Percentiles rank a stretch among this genome's conserved stretches.
phyloP scores from a whole-genome alignment of 2,113 vertebrate species.

The Zeus faber region DNA sequence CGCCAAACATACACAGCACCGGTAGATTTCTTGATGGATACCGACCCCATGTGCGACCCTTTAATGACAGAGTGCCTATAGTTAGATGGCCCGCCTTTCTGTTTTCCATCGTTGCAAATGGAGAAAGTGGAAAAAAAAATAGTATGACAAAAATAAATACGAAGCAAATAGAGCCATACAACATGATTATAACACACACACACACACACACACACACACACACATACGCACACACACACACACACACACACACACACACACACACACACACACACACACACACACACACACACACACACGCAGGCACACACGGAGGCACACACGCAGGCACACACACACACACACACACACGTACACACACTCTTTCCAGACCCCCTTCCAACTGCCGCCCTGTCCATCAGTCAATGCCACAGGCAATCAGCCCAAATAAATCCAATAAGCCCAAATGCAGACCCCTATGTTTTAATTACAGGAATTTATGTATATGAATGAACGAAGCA shows the following conservation, averaged over 20 bases:
- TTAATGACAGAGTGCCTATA: too few relatives aligned
- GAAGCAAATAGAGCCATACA: not conserved
- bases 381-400: slow-evolving; percentile 40
- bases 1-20: slow-evolving; percentile 27
- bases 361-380: slow-evolving; percentile 1
- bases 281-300: not conserved
- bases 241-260: too few relatives aligned
- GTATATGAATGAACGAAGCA: slow-evolving; percentile 34
- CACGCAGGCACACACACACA: slow-evolving; percentile 8
- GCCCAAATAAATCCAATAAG: slow-evolving; percentile 67
- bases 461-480: slow-evolving; percentile 68
- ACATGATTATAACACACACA: not conserved
- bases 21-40: not conserved
- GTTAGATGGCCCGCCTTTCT: too few relatives aligned
- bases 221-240: too few relatives aligned
- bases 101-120: too few relatives aligned
- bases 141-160: too few relatives aligned
- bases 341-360: slow-evolving; percentile 12
- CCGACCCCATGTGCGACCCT: too few relatives aligned
- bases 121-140: too few relatives aligned
- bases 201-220: too few relatives aligned
- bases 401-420: slow-evolving; percentile 51
- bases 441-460: slow-evolving; percentile 56
- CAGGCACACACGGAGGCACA: slow-evolving; percentile 8
- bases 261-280: too few relatives aligned